A percentile compares a stretch with the other conserved stretches of the same genome.
Conservation (phyloP, 2,888 invertebrate species). For the Ormia ochracea region DNA sequence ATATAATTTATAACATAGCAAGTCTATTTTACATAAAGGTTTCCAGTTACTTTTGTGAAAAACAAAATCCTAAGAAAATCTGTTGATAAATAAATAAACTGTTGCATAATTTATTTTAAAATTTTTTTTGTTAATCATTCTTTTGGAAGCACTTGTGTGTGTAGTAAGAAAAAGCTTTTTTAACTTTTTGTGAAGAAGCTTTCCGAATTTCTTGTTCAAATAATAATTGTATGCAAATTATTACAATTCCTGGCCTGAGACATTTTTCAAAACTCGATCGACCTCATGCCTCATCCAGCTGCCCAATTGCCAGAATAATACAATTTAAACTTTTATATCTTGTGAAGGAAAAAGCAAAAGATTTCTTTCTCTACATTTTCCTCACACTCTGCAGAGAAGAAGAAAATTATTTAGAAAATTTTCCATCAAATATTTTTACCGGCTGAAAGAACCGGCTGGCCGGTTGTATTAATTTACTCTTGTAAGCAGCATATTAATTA, state of each 20-base stretch:
- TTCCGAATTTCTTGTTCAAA: no score
- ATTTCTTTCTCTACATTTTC: not conserved
- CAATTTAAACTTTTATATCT: not conserved
- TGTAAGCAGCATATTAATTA: slow-evolving; percentile 44
- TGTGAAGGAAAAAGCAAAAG: not conserved
- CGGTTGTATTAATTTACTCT: not conserved
- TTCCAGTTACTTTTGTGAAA: no score
- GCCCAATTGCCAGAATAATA: not conserved
- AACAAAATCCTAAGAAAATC: no score
- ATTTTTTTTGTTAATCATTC: no score
- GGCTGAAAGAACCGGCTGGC: slow-evolving; percentile 11
- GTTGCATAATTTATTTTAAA: no score
- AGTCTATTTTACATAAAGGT: no score
- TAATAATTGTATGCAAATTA: not conserved
- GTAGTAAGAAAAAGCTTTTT: no score
- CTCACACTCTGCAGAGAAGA: not conserved
- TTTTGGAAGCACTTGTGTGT: no score
- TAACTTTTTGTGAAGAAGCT: no score
- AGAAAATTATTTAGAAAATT: not conserved
- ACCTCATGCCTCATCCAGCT: not conserved
- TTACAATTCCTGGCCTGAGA: not conserved
- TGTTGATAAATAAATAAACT: no score
- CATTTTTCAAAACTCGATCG: not conserved
- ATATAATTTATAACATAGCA: no score
- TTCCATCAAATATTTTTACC: not conserved